Conservation (phyloP, 92 coral and sea anemone genomes). For the Palythoa grandiflora region DNA sequence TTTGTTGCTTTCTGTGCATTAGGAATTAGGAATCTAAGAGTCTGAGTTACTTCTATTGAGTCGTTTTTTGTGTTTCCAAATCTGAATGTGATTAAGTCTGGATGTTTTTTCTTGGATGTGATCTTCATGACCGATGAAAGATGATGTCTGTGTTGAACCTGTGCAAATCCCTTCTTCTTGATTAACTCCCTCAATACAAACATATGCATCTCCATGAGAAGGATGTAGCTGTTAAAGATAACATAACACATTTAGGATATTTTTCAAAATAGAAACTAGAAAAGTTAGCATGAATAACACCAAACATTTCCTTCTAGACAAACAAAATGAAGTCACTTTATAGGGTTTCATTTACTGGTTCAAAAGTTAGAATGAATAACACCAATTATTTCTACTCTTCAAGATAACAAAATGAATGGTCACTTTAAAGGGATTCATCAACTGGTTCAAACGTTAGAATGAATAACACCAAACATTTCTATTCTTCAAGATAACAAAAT, state of each 20-base stretch:
- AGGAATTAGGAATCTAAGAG: constrained; percentile 87
- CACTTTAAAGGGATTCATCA: no score
- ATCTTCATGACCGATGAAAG: constrained; percentile 79
- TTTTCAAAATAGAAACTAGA: no score
- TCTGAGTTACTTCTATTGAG: constrained; percentile 60
- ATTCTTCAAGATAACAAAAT: no score
- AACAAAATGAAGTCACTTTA: no score
- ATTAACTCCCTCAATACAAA: constrained; percentile 88
- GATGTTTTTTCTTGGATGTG: constrained; percentile 93
- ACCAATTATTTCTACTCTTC: no score
- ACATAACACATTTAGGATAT: background rate
- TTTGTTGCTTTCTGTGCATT: constrained; percentile 84
- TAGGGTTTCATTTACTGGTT: no score
- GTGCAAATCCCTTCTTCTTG: constrained; percentile 90
- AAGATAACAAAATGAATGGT: no score
- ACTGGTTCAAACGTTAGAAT: no score
- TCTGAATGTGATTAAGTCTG: constrained; percentile 93
- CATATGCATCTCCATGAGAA: constrained; percentile 90
- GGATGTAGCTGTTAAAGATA: constrained; percentile 60
- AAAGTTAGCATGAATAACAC: no score
- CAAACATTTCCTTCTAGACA: no score
- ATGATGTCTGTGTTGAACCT: constrained; percentile 92
- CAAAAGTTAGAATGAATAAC: no score
- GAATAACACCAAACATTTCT: no score
- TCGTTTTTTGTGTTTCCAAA: constrained; percentile 69